phyloP scores from a whole-genome alignment of 2,888 invertebrate genomes.

The Argyra leucocephala region DNA sequence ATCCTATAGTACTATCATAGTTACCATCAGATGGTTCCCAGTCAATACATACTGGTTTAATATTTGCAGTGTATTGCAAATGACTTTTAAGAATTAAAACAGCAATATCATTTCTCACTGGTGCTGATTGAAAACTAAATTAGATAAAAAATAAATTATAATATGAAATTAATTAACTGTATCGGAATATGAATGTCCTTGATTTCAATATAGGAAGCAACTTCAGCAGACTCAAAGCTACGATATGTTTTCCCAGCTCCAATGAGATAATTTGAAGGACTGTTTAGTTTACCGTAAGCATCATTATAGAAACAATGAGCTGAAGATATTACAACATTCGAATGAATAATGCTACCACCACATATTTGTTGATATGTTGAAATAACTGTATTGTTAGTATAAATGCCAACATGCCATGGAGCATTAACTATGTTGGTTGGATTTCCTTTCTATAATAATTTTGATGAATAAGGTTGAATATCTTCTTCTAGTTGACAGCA shows the following conservation, averaged over 20 bases:
- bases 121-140: too few relatives aligned
- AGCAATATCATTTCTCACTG: too few relatives aligned
- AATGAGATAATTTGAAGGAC: slow-evolving; percentile 17
- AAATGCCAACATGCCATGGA: slow-evolving; percentile 35
- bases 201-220: too few relatives aligned
- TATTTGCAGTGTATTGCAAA: too few relatives aligned
- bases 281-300: background rate
- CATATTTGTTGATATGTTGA: slow-evolving; percentile 23
- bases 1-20: too few relatives aligned
- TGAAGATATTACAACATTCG: slow-evolving; percentile 29
- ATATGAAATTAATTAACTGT: too few relatives aligned
- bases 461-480: slow-evolving; percentile 4
- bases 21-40: too few relatives aligned
- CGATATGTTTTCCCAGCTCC: slow-evolving; percentile 25
- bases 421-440: slow-evolving; percentile 21
- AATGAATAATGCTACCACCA: slow-evolving; percentile 30
- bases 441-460: slow-evolving; percentile 20
- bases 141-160: too few relatives aligned
- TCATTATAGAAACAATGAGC: slow-evolving; percentile 29
- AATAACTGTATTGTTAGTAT: slow-evolving; percentile 16
- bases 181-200: too few relatives aligned
- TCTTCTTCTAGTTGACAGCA: slow-evolving; percentile 26
- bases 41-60: too few relatives aligned
- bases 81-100: too few relatives aligned
- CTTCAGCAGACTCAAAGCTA: slow-evolving; percentile 14